Evolutionary conservation across 2,888 invertebrate genomes (phyloP).

Genomic region (Callimorpha dominula): DNA sequence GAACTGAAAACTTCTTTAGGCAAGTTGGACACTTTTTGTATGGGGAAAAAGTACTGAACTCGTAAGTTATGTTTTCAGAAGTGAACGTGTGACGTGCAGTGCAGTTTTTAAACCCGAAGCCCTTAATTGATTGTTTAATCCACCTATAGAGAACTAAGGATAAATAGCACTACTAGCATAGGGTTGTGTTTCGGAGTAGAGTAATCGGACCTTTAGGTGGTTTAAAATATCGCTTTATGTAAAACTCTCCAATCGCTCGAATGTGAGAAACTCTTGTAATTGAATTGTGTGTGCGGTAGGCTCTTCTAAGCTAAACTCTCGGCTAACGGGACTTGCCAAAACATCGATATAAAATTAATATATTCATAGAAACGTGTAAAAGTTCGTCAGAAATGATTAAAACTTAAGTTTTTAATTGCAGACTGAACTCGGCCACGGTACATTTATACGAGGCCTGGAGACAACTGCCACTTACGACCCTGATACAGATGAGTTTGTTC

Average conservation of each 20-base stretch:
- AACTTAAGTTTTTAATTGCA: conserved; percentile 67
- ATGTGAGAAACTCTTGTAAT: background rate
- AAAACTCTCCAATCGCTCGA: background rate
- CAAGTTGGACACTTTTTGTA: too few relatives aligned
- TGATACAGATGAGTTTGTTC: conserved; percentile 93
- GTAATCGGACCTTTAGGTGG: background rate
- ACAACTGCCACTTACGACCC: conserved; percentile 97
- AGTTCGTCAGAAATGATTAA: background rate
- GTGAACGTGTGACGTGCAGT: too few relatives aligned
- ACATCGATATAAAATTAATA: background rate
- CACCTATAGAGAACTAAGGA: too few relatives aligned
- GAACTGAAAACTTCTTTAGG: too few relatives aligned
- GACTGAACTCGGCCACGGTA: conserved; percentile 98
- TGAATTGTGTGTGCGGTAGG: background rate
- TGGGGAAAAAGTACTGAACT: too few relatives aligned
- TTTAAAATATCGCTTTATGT: background rate
- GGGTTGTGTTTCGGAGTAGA: background rate
- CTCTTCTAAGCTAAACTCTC: too few relatives aligned
- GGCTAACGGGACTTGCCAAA: background rate
- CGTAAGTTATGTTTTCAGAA: too few relatives aligned
- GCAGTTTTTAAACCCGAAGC: too few relatives aligned
- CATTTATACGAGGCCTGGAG: conserved; percentile 96
- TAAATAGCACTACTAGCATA: background rate
- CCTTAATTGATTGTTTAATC: too few relatives aligned
- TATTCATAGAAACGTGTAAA: too few relatives aligned